Evolutionary conservation across 2,113 vertebrate genomes (phyloP).

Genomic region (Falcunculus frontatus): DNA sequence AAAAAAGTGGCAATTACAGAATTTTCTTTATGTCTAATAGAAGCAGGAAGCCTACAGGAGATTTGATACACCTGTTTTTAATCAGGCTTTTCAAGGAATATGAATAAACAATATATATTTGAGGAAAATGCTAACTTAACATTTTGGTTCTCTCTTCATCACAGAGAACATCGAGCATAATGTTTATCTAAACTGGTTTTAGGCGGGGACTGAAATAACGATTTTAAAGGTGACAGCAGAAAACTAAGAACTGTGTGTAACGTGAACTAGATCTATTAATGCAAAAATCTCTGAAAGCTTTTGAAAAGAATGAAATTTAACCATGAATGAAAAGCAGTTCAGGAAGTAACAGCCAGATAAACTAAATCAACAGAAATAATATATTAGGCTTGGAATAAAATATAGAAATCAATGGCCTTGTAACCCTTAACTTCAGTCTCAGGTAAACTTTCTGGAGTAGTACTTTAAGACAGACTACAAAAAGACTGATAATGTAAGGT

Average conservation of each 20-base stretch:
- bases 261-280: not conserved
- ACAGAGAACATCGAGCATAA: fast-evolving
- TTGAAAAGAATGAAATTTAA: not conserved
- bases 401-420: not conserved
- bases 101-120: not conserved
- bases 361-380: not conserved
- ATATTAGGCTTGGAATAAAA: not conserved
- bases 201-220: not conserved
- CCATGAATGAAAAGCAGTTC: not conserved
- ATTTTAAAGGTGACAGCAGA: not conserved
- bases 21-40: not conserved
- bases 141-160: not conserved
- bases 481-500: not conserved
- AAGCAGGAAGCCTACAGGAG: not conserved
- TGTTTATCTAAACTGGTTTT: not conserved
- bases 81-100: not conserved
- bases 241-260: not conserved
- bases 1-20: not conserved
- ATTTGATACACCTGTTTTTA: not conserved
- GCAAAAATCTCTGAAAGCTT: not conserved
- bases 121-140: not conserved
- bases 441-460: not conserved
- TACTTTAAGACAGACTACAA: not conserved
- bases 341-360: not conserved
- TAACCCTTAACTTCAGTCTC: not conserved